Conservation (phyloP, 37 sponge, comb jelly and placozoan genomes). For the Amphimedon queenslandica region DNA sequence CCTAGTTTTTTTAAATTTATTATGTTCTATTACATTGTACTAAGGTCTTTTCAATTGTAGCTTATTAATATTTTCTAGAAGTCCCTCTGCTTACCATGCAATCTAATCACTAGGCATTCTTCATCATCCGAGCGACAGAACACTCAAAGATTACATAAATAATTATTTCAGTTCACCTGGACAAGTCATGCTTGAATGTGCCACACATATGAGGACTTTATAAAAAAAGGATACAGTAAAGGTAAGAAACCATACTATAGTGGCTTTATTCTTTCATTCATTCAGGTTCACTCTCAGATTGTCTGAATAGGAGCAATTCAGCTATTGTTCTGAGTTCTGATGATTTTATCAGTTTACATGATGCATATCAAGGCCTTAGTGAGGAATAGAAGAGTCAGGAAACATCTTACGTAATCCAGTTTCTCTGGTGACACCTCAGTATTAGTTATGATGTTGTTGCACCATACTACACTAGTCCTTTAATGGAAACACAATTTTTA, state of each 20-base stretch:
- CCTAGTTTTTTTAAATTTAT: too few species aligned
- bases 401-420: conserved; percentile 8
- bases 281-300: background rate
- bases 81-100: conserved; percentile 19
- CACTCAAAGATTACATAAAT: conserved; percentile 11
- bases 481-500: background rate
- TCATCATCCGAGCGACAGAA: conserved; percentile 10
- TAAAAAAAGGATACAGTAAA: conserved; percentile 2
- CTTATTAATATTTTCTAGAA: too few species aligned
- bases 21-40: too few species aligned
- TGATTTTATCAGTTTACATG: conserved; percentile 1
- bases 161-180: conserved; percentile 7
- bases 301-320: background rate
- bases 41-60: too few species aligned
- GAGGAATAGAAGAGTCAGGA: background rate
- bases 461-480: background rate
- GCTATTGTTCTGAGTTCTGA: conserved; percentile 3
- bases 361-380: conserved; percentile 1
- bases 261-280: background rate
- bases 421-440: conserved; percentile 6
- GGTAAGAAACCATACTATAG: background rate
- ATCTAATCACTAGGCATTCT: conserved; percentile 11
- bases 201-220: too few species aligned
- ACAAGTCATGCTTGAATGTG: background rate
- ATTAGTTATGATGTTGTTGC: conserved; percentile 13